Evolutionary conservation across 2,888 invertebrate species (phyloP).

Genomic region (Tryphoninae sp.): DNA sequence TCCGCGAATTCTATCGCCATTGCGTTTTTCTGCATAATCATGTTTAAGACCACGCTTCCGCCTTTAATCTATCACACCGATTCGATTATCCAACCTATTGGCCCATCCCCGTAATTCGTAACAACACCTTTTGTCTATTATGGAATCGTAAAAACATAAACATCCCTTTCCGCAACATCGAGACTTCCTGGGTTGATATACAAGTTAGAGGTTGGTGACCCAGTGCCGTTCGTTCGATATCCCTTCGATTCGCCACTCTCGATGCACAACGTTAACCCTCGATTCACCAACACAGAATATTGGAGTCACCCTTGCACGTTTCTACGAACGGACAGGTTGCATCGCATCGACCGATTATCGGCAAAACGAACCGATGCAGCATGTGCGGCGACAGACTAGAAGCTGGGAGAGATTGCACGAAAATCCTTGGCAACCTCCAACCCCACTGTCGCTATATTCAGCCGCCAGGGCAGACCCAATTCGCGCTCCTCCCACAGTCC

Average conservation of each 20-base stretch:
- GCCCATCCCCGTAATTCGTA: neutral
- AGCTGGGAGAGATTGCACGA: slow-evolving; percentile 15
- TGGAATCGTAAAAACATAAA: too few relatives aligned
- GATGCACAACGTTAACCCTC: slow-evolving; percentile 3
- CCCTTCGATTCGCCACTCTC: slow-evolving; percentile 9
- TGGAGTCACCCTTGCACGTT: slow-evolving; percentile 11
- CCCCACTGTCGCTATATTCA: neutral
- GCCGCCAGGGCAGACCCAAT: slow-evolving; percentile 38
- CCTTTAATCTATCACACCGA: neutral
- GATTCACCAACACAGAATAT: slow-evolving; percentile 11
- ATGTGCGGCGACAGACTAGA: slow-evolving; percentile 20
- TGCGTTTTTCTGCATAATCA: slow-evolving; percentile 8
- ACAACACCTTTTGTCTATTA: too few relatives aligned
- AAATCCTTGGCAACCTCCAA: slow-evolving; percentile 17
- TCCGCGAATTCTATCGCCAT: slow-evolving; percentile 10
- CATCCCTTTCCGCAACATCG: too few relatives aligned
- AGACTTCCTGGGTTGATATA: slow-evolving; percentile 1
- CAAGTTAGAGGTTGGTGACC: neutral
- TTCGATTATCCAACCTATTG: neutral
- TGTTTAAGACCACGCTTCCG: neutral
- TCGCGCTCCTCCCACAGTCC: slow-evolving; percentile 23
- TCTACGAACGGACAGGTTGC: slow-evolving; percentile 9
- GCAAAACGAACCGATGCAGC: slow-evolving; percentile 42
- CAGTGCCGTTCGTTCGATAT: neutral
- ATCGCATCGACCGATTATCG: slow-evolving; percentile 54